Evolutionary conservation across 2,888 invertebrate genomes (phyloP).

Genomic region (Doris montereyensis): DNA sequence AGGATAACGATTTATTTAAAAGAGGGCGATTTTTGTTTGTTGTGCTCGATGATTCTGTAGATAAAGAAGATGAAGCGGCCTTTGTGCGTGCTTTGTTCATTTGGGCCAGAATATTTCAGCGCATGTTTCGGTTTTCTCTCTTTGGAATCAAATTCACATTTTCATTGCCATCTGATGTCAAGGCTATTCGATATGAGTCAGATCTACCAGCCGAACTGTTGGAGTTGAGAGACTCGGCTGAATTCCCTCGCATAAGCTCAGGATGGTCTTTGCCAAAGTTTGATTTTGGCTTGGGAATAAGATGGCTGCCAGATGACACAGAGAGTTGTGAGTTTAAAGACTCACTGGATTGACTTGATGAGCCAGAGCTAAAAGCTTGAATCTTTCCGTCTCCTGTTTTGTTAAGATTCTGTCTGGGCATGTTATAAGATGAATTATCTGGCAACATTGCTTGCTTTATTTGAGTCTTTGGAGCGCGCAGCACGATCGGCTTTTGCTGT

Average conservation of each 20-base stretch:
- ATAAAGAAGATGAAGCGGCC: not conserved
- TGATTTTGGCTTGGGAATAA: constrained; percentile 3
- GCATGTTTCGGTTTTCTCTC: not conserved
- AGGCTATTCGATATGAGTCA: constrained; percentile 62
- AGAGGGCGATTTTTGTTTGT: not conserved
- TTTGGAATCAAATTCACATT: constrained; percentile 32
- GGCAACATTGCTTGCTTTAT: too few relatives aligned
- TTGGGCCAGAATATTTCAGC: not conserved
- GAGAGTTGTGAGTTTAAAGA: constrained; percentile 35
- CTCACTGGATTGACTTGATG: constrained; percentile 26
- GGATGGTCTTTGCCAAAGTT: constrained; percentile 26
- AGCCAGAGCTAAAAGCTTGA: too few relatives aligned
- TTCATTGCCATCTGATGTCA: constrained; percentile 33
- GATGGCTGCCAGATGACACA: constrained; percentile 22
- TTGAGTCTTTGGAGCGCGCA: constrained; percentile 14
- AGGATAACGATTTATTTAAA: constrained; percentile 36
- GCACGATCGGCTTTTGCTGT: not conserved
- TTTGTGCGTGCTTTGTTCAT: not conserved
- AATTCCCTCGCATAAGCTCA: constrained; percentile 20
- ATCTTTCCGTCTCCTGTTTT: too few relatives aligned
- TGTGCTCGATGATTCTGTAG: too few relatives aligned
- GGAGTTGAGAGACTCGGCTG: constrained; percentile 43
- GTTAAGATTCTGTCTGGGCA: too few relatives aligned
- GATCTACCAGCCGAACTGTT: constrained; percentile 48
- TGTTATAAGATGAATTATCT: too few relatives aligned